Conservation (phyloP, 64 coral and sea anemone species). For the Stichodactyla mertensii region DNA sequence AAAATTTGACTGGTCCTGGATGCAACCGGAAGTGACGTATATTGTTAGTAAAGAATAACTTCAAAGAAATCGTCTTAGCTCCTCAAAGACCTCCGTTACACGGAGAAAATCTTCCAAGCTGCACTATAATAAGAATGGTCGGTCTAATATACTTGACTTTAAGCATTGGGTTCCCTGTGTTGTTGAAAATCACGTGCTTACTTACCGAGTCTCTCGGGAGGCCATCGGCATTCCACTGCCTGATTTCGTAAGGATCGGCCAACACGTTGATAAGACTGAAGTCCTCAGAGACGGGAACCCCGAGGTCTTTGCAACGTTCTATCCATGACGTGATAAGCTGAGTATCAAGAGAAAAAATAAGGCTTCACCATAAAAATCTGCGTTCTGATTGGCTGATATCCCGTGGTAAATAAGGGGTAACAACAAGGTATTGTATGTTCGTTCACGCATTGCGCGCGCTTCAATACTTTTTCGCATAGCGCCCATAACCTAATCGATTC, state of each 20-base stretch:
- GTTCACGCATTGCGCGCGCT: background rate
- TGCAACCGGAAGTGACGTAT: too few relatives aligned
- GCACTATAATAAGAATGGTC: too few relatives aligned
- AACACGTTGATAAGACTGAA: constrained; percentile 92
- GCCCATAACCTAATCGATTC: background rate
- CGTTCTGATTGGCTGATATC: too few relatives aligned
- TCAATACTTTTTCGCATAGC: background rate
- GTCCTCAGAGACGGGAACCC: constrained; percentile 90
- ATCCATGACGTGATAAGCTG: constrained; percentile 90
- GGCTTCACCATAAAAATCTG: background rate
- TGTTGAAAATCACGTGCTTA: background rate
- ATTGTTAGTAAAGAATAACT: too few relatives aligned
- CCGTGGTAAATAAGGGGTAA: background rate
- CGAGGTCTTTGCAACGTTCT: constrained; percentile 74
- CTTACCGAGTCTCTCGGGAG: constrained; percentile 89
- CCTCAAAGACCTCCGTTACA: too few relatives aligned
- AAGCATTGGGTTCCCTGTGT: background rate
- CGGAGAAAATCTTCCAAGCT: too few relatives aligned
- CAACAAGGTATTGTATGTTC: background rate
- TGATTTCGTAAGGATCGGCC: constrained; percentile 91
- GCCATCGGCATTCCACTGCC: constrained; percentile 97
- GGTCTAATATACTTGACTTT: too few relatives aligned
- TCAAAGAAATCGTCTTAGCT: too few relatives aligned
- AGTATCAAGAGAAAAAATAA: background rate
- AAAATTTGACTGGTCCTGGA: too few relatives aligned